These are phyloP conservation scores for Lycocerus yunnanus DNA, from an alignment of 2,888 invertebrate species.

Conservation along the genomic window DNA sequence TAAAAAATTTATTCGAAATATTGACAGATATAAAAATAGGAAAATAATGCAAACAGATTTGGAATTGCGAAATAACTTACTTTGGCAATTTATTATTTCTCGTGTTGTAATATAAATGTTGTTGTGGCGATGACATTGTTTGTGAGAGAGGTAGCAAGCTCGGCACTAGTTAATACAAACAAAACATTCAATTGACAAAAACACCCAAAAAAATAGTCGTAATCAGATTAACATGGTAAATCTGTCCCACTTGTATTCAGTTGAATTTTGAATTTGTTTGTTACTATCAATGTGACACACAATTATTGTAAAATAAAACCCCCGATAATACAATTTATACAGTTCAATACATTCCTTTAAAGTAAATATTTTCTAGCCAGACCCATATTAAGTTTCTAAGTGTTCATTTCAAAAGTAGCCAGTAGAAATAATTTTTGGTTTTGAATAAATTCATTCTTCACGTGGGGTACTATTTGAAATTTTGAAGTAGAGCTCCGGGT, in stretches of 20 bases:
- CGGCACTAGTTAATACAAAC: conserved; percentile 38
- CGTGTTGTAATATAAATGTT: conserved; percentile 39
- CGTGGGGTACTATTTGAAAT: no score
- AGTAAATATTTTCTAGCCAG: no score
- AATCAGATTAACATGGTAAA: neutral
- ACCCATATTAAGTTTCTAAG: no score
- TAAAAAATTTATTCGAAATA: neutral
- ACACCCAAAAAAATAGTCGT: neutral
- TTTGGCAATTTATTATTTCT: conserved; percentile 54
- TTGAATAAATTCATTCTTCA: no score
- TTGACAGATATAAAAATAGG: neutral
- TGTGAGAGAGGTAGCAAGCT: conserved; percentile 43
- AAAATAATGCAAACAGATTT: neutral
- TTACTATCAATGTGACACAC: no score
- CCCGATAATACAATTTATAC: neutral
- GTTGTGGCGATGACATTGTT: conserved; percentile 38
- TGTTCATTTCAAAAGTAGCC: no score
- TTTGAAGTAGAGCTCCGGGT: no score
- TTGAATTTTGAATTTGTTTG: neutral
- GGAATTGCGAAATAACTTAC: conserved; percentile 45
- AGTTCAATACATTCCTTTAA: no score
- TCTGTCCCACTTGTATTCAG: neutral
- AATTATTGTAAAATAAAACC: no score
- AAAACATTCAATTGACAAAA: conserved; percentile 4
- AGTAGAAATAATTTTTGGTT: no score